Base-by-base conservation (phyloP, 2,113 vertebrate species). In the Caloenas nicobarica region DNA sequence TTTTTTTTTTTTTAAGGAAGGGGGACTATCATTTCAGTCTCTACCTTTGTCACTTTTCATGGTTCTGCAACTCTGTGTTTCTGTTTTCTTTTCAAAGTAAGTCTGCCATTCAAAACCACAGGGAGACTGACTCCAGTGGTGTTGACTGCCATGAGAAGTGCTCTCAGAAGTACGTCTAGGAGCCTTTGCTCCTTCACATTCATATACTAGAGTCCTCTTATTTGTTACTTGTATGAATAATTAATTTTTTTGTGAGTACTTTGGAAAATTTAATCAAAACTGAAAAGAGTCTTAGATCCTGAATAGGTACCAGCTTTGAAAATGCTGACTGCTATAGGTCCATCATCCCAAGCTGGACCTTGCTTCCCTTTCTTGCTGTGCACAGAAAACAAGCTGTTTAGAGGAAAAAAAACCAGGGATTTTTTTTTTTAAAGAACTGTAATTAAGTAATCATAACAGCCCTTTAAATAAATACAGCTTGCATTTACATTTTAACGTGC, bases 391-490 rank as follows among this genome's bases (percentile, higher is more conserved):
- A 69, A 91, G 21, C 61, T 85, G 28, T 66, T 87, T 40, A 53
- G 48, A 54, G 9, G 8, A 46, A 65, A 87, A 83, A 71, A 24
- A 0, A 4, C 53, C 53, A 56, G 38, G 33, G 42, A 16, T 34
- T 36, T 34, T 48, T 28, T 38, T 28, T 38, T 34, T 34, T 13
- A 13, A 80, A 86, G 23, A 72, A 29, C 44, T 34, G 4, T 73
- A 87, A 88, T 88, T 87, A 95, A 89, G 50, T 62, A 91, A 82
- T 89, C 84, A 17, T 53, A 91, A 50, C 70, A 82, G 16, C 46
- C 34, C 54, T 93, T 82, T 80, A 82, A 91, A 91, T 77, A 89
- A 54, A 86, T 83, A 73, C 62, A 76, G 70, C 78, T 95, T 80
- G n/a, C 62, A 72, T 77, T 73, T 93, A 38, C 62, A 81, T 94